Percentiles rank a stretch among this genome's conserved stretches.
Conservation (phyloP, 1,140 invertebrate species). For the Lordiphosa collinella region DNA sequence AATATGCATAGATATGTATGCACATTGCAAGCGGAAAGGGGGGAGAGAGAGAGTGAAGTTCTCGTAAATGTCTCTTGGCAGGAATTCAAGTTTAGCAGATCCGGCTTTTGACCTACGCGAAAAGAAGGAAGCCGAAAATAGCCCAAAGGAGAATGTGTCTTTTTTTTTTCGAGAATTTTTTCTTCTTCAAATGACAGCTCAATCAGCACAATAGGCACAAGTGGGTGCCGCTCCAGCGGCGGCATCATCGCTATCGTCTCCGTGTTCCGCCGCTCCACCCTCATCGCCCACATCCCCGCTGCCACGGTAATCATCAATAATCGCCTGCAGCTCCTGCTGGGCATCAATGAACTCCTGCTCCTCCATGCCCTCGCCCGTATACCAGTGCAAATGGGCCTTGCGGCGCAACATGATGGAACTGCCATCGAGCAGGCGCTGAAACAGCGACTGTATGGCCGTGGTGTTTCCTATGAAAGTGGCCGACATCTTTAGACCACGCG, state of each 20-base stretch:
- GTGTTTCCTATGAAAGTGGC: slow-evolving; percentile 86
- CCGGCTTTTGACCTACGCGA: slow-evolving; percentile 51
- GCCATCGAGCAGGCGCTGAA: slow-evolving; percentile 88
- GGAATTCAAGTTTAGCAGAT: slow-evolving; percentile 55
- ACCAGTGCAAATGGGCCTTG: slow-evolving; percentile 90
- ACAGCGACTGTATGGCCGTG: slow-evolving; percentile 88
- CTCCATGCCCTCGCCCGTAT: slow-evolving; percentile 90
- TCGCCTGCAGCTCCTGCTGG: slow-evolving; percentile 78
- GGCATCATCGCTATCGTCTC: slow-evolving; percentile 11
- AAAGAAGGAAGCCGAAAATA: slow-evolving; percentile 29
- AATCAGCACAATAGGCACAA: slow-evolving; percentile 28
- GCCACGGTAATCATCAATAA: slow-evolving; percentile 63
- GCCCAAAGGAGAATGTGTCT: not conserved
- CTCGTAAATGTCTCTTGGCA: slow-evolving; percentile 32
- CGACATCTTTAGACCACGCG: slow-evolving; percentile 85
- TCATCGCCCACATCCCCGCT: slow-evolving; percentile 24
- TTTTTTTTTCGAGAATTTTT: no score
- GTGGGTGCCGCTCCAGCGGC: not conserved
- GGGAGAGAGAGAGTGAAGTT: not conserved
- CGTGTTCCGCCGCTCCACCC: not conserved
- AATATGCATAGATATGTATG: not conserved
- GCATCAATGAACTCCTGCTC: slow-evolving; percentile 89
- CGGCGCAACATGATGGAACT: slow-evolving; percentile 89
- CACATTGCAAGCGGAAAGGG: not conserved
- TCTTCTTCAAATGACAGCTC: not conserved